These are phyloP conservation scores for Drepana falcataria DNA, from an alignment of 2,888 invertebrate species.

Conservation along the genomic window DNA sequence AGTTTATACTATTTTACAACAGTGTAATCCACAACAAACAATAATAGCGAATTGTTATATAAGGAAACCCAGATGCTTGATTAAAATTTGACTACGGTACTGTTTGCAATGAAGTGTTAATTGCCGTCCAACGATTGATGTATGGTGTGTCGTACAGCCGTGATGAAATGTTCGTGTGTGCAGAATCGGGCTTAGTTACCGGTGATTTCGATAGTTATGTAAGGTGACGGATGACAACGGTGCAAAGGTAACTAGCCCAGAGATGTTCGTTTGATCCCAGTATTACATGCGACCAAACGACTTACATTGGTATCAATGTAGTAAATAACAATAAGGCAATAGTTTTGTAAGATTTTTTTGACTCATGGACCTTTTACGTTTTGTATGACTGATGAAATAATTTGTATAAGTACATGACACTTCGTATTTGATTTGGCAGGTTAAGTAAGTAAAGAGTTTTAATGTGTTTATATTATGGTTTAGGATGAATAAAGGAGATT, in stretches of 20 bases:
- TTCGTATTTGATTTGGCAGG: background rate
- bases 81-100: background rate
- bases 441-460: background rate
- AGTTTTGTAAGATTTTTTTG: background rate
- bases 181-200: slow-evolving; percentile 14
- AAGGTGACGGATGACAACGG: slow-evolving; percentile 29
- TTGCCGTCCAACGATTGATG: slow-evolving; percentile 23
- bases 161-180: slow-evolving; percentile 19
- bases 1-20: no score
- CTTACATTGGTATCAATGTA: background rate
- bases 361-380: background rate
- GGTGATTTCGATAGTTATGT: slow-evolving; percentile 27
- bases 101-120: slow-evolving; percentile 1
- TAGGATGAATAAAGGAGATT: no score
- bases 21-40: no score
- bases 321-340: background rate
- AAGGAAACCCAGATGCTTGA: background rate
- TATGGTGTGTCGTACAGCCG: slow-evolving; percentile 26
- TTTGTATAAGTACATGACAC: background rate
- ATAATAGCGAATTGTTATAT: no score
- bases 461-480: no score
- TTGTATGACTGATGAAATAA: background rate
- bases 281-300: background rate
- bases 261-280: slow-evolving; percentile 7
- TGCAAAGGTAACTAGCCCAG: slow-evolving; percentile 29